Base-by-base conservation (phyloP, 2,888 invertebrate species). In the Venusia cambrica region DNA sequence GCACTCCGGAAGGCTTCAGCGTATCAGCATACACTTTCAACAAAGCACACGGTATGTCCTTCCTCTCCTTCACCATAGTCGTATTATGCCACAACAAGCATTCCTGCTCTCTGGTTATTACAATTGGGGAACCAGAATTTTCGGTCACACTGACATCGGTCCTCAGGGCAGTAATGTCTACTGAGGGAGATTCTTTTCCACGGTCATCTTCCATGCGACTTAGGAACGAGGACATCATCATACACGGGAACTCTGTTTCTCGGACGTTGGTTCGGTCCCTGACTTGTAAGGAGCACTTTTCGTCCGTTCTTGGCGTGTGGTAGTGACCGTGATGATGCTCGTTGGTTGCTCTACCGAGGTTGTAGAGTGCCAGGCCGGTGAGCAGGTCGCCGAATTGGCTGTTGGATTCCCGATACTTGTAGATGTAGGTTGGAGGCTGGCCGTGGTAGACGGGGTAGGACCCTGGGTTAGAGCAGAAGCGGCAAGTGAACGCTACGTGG, bases 41-140 rank as follows among this genome's bases (percentile, higher is more conserved):
- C 45, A 85, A 53, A 2, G 69, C 63, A 38, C 85, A 85, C 1
- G 83, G 74, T 12, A 85, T 61, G 2, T 54, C 50, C 19, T 69
- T 71, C 16, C 59, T 71, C 28, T 76, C 73, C 39, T 65, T 51
- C 20, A 61, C 44, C 47, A 53, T 30, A 4, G 77, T 73, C 8
- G 68, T 48, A 37, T 85, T 85, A 38, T 78, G 79, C 85, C 85
- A 85, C 14, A 85, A 46, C 12, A 80, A 60, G 38, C 85, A 85
- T 27, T 73, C 71, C 28, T 79, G 77, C 4, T 72, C 63, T 7
- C 64, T 59, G 1, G 62, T 73, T 29, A 83, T 63, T 37, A 58
- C 56, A 11, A 81, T 40, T 3, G 62, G 54, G 3, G 62, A 45
- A 1, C 69, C 74, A 8, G 65, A 63, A 5, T 45, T 40, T 3